A percentile compares a stretch with the other conserved stretches of the same genome.
Conservation (phyloP, 2,113 vertebrate species). For the Dolichotis patagonum region DNA sequence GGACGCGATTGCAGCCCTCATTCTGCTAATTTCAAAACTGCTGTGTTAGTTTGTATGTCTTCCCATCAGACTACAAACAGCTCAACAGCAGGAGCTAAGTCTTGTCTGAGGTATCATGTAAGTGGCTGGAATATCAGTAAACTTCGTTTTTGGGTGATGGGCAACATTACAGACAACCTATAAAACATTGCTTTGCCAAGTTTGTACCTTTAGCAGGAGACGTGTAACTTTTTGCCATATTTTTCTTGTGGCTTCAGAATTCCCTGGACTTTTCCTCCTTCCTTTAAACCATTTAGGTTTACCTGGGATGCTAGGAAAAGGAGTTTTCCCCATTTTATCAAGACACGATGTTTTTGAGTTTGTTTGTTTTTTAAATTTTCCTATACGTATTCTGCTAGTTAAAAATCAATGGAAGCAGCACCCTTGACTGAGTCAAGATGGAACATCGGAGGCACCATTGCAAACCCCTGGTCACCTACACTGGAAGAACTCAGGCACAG, state of each 20-base stretch:
- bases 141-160: not conserved
- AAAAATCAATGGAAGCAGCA: not conserved
- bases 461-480: not conserved
- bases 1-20: not conserved
- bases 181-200: not conserved
- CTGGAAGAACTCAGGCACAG: not conserved
- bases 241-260: constrained; percentile 35
- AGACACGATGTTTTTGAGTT: not conserved
- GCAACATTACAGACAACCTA: not conserved
- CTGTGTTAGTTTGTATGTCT: not conserved
- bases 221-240: not conserved
- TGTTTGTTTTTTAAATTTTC: not conserved
- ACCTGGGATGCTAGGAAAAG: not conserved
- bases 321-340: not conserved
- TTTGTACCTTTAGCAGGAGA: not conserved
- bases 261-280: not conserved
- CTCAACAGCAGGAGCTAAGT: not conserved
- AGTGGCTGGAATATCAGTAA: not conserved
- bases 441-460: not conserved
- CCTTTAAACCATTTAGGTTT: not conserved
- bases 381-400: constrained; percentile 10
- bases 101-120: not conserved
- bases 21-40: not conserved
- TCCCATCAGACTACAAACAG: not conserved
- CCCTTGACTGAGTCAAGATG: not conserved